Conservation (phyloP, 2,888 invertebrate genomes). For the Hymenopus coronatus region DNA sequence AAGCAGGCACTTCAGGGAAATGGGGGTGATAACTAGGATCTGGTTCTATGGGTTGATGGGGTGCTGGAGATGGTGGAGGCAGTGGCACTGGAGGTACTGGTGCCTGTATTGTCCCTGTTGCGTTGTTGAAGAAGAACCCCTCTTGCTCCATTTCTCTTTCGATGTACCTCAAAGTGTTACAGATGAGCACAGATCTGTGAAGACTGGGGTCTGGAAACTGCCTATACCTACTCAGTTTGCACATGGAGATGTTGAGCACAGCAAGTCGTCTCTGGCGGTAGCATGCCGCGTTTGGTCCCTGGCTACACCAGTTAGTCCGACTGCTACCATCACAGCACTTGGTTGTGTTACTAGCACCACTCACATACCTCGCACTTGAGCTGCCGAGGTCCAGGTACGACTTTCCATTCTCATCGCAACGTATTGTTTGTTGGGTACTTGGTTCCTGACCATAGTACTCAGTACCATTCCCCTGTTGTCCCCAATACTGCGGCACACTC, state of each 20-base stretch:
- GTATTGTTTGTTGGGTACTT: slow-evolving; percentile 71
- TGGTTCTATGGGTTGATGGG: slow-evolving; percentile 47
- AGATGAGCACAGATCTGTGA: slow-evolving; percentile 86
- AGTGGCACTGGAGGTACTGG: slow-evolving; percentile 40
- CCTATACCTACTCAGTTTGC: slow-evolving; percentile 82
- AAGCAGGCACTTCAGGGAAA: slow-evolving; percentile 38
- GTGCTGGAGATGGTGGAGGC: slow-evolving; percentile 44
- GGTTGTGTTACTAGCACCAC: slow-evolving; percentile 21
- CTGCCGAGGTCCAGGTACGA: slow-evolving; percentile 82
- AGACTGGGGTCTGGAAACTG: slow-evolving; percentile 88
- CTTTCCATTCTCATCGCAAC: slow-evolving; percentile 85
- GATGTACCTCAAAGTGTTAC: slow-evolving; percentile 85
- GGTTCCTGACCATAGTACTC: slow-evolving; percentile 43
- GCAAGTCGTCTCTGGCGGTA: slow-evolving; percentile 83
- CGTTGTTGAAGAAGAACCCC: slow-evolving; percentile 42
- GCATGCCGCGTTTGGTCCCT: slow-evolving; percentile 61
- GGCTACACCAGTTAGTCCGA: slow-evolving; percentile 70
- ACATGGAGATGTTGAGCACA: slow-evolving; percentile 88
- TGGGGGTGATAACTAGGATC: slow-evolving; percentile 40
- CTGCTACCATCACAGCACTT: slow-evolving; percentile 71
- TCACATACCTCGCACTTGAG: slow-evolving; percentile 46
- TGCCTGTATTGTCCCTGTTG: slow-evolving; percentile 44
- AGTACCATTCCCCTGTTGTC: slow-evolving; percentile 35
- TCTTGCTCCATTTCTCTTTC: slow-evolving; percentile 81
- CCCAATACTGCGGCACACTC: slow-evolving; percentile 39